Base-by-base conservation (phyloP, 2,888 invertebrate species). In the Digitonthophagus gazella region DNA sequence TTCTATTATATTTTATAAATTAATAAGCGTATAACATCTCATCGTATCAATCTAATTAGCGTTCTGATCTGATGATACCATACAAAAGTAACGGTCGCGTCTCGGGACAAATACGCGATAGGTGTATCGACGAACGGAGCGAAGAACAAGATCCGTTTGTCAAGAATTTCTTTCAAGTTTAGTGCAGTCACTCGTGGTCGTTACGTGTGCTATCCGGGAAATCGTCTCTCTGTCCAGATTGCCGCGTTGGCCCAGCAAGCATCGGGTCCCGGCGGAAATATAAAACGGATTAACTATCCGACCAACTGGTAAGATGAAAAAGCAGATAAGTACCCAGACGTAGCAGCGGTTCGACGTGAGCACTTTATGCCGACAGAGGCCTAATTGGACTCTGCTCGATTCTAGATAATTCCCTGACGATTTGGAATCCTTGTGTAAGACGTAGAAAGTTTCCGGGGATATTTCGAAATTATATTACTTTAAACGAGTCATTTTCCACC, bases 1-100 rank as follows among this genome's bases (percentile, higher is more conserved):
- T n/a, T n/a, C n/a, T n/a, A n/a, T n/a, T n/a, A n/a, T n/a, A n/a
- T n/a, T n/a, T n/a, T n/a, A n/a, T n/a, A 44, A 44, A 44, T 44
- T 44, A 44, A 44, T 44, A 44, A 44, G 28, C 28, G 54, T 54
- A 54, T 3, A 65, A 44, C 15, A 54, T 65, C 28, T 54, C 28
- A 64, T 64, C 54, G 55, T 54, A 58, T 58, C 67, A 44, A 58
- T 67, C 61, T 58, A 67, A 67, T 67, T 67, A 67, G 58, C 3
- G 28, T 44, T 11, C 57, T 58, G 56, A 66, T 66, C 61, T 22
- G 67, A 67, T 61, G 58, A 58, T 61, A 61, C 58, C 58, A 58
- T 55, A 65, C 15, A 55, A 65, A 65, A 65, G 28, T 65, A 65
- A 65, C 65, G 65, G 65, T 44, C 44, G 15, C 3, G 8, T 16